phyloP scores from a whole-genome alignment of 2,888 invertebrate genomes.

The Antheraea yamamai region DNA sequence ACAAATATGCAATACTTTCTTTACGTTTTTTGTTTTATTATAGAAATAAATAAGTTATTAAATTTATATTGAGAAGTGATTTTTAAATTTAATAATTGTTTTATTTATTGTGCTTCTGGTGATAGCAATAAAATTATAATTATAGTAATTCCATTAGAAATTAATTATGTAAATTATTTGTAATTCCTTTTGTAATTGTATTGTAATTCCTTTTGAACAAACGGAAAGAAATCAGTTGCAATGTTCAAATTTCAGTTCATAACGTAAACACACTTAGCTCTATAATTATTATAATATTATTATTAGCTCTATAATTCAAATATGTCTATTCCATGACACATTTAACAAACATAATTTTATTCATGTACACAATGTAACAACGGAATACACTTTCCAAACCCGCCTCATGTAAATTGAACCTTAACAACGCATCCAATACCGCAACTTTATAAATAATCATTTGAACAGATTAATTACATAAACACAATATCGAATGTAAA shows the following conservation, averaged over 20 bases:
- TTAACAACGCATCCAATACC: background rate
- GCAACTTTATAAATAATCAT: slow-evolving; percentile 14
- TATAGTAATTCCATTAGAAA: too few relatives aligned
- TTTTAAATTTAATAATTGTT: background rate
- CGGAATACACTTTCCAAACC: background rate
- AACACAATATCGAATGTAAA: slow-evolving; percentile 18
- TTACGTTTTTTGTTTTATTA: background rate
- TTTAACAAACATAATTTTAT: background rate
- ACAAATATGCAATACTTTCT: background rate
- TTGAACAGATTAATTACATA: slow-evolving; percentile 18
- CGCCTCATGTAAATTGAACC: background rate
- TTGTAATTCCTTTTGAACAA: too few relatives aligned
- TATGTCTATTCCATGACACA: background rate
- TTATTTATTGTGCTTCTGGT: background rate
- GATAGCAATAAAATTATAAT: background rate
- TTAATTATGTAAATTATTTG: too few relatives aligned
- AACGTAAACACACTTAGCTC: too few relatives aligned
- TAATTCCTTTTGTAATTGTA: too few relatives aligned
- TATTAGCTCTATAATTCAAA: too few relatives aligned
- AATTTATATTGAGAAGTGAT: background rate
- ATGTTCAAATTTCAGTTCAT: background rate
- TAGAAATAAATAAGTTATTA: background rate
- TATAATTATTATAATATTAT: too few relatives aligned
- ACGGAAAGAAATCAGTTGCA: too few relatives aligned
- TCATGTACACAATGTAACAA: background rate